A percentile compares a stretch with the other conserved stretches of the same genome.
phyloP scores from a whole-genome alignment of 2,797 vertebrate genomes.

The Characodon lateralis region DNA sequence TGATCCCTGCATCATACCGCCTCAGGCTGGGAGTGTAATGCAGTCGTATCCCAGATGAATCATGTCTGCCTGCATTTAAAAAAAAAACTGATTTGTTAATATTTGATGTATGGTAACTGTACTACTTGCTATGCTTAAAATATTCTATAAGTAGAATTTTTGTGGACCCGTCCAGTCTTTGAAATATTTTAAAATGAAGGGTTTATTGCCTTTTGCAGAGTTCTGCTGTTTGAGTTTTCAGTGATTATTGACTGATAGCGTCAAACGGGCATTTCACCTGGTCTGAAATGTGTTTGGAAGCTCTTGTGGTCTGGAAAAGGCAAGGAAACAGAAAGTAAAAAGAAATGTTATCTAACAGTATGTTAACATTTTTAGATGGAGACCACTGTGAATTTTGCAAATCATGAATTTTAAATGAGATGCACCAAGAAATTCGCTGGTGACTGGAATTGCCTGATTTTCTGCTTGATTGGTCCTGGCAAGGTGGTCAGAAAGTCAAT shows the following conservation, averaged over 20 bases:
- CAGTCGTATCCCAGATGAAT: constrained; percentile 92
- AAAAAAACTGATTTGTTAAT: constrained; percentile 10
- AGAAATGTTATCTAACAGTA: neutral
- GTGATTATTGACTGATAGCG: neutral
- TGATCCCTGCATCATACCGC: constrained; percentile 87
- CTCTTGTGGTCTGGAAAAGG: neutral
- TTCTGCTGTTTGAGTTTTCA: neutral
- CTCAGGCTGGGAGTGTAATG: constrained; percentile 86
- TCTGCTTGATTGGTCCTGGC: neutral
- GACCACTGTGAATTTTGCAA: neutral
- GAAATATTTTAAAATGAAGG: neutral
- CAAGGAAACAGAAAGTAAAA: neutral
- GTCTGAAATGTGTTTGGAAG: constrained; percentile 2
- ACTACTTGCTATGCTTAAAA: neutral
- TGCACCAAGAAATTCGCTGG: neutral
- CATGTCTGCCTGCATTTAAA: constrained; percentile 76
- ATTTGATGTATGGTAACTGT: neutral
- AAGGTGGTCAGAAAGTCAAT: neutral
- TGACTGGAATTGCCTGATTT: neutral
- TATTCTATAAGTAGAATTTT: neutral
- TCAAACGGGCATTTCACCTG: neutral
- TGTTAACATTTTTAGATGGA: neutral
- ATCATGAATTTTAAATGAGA: neutral
- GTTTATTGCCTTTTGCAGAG: neutral
- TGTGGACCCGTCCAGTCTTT: constrained; percentile 4